Conservation (phyloP, 2,888 invertebrate species). For the Callimorpha dominula region DNA sequence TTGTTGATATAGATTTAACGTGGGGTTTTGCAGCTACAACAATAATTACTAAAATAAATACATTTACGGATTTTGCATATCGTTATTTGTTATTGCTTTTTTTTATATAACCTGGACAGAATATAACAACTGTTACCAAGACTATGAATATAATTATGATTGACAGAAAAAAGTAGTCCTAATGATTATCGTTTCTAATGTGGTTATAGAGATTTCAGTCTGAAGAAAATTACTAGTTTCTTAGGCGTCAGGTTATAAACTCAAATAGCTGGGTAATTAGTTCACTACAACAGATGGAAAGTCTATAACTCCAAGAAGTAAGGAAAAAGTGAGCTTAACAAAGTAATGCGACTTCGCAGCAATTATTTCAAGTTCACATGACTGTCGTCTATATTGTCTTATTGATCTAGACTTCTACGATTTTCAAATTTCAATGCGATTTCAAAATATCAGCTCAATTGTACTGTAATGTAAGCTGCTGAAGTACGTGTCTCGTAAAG, state of each 20-base stretch:
- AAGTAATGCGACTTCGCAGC: not conserved
- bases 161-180: no score
- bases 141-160: not conserved
- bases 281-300: no score
- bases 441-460: not conserved
- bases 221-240: not conserved
- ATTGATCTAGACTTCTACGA: not conserved
- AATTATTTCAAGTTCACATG: not conserved
- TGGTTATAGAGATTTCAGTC: not conserved
- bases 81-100: slow-evolving; percentile 10
- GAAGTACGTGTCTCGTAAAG: not conserved
- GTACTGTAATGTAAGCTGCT: not conserved
- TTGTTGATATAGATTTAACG: slow-evolving; percentile 43
- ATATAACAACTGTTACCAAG: not conserved
- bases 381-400: not conserved
- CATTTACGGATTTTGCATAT: slow-evolving; percentile 9
- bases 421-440: not conserved
- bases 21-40: slow-evolving; percentile 23
- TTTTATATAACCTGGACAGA: slow-evolving; percentile 3
- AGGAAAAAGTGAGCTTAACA: no score
- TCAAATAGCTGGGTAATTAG: not conserved
- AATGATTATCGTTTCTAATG: no score
- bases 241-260: not conserved
- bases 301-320: no score
- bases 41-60: slow-evolving; percentile 9